phyloP scores from a whole-genome alignment of 2,113 vertebrate species.

The Uria aalge region DNA sequence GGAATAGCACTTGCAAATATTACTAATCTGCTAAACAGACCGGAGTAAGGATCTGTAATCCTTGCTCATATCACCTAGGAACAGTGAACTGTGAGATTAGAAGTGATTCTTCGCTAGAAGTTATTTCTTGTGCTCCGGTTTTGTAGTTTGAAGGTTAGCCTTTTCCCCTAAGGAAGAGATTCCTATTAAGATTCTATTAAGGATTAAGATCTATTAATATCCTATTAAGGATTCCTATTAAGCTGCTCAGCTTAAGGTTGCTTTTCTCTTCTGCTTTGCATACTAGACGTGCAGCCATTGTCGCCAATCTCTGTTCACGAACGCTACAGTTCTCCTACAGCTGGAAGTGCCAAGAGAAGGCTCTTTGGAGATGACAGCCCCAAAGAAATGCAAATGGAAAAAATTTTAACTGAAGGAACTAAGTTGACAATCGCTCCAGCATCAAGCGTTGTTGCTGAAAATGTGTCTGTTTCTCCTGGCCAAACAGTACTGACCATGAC shows the following conservation, averaged over 20 bases:
- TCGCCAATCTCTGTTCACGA: constrained; percentile 89
- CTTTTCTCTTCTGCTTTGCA: not conserved
- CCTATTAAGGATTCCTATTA: not conserved
- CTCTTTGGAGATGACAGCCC: constrained; percentile 91
- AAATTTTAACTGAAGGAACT: constrained; percentile 66
- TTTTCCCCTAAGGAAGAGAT: not conserved
- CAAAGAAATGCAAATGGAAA: constrained; percentile 70
- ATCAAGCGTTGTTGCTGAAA: constrained; percentile 46
- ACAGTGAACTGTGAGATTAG: not conserved
- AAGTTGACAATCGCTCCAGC: constrained; percentile 73
- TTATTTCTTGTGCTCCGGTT: not conserved
- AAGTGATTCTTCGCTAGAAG: not conserved
- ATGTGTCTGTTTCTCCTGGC: constrained; percentile 70
- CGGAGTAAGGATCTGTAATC: not conserved
- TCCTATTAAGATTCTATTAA: too few relatives aligned
- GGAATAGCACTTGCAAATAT: not conserved
- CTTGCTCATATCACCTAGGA: not conserved
- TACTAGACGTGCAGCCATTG: constrained; percentile 80
- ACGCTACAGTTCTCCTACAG: constrained; percentile 92
- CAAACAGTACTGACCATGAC: constrained; percentile 81
- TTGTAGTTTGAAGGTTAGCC: not conserved
- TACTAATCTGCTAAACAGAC: not conserved
- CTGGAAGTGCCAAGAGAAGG: constrained; percentile 92
- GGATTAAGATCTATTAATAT: too few relatives aligned
- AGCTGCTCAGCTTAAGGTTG: not conserved